These are phyloP conservation scores for Chironomus tepperi DNA, from an alignment of 1,140 invertebrate species.

Conservation along the genomic window DNA sequence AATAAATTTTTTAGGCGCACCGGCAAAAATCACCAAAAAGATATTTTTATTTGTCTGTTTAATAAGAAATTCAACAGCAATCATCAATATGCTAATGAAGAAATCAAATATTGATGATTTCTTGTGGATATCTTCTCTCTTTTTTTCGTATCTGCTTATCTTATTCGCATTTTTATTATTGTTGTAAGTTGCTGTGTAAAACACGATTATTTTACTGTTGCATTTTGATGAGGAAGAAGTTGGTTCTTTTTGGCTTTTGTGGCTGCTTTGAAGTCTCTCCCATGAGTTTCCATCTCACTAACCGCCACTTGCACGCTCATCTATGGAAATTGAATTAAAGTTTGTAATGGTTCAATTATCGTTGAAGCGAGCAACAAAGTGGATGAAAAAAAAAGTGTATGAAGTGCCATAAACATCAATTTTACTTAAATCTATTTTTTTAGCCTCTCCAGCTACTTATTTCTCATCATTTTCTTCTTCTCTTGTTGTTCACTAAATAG, in stretches of 20 bases:
- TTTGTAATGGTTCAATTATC: slow-evolving; percentile 21
- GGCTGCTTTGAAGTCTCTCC: no score
- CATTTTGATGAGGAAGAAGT: background rate
- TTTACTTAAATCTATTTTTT: slow-evolving; percentile 16
- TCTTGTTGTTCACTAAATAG: background rate
- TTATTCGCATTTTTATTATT: background rate
- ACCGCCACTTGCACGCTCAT: background rate
- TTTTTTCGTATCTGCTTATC: background rate
- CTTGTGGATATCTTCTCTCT: background rate
- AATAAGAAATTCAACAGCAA: slow-evolving; percentile 11
- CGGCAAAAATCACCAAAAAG: background rate
- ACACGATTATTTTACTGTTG: slow-evolving; percentile 6
- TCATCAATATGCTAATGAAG: slow-evolving; percentile 18
- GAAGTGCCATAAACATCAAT: slow-evolving; percentile 18
- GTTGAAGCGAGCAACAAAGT: background rate
- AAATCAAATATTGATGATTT: slow-evolving; percentile 19
- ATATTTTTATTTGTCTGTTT: background rate
- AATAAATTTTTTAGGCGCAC: background rate
- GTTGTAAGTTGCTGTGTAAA: background rate
- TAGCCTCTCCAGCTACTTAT: background rate
- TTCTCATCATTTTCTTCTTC: background rate
- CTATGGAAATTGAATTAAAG: slow-evolving; percentile 20
- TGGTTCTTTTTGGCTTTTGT: background rate
- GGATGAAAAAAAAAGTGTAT: background rate
- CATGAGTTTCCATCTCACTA: no score